These are phyloP conservation scores for Luidia sarsii DNA, from an alignment of 53 echinoderm and acorn worm species.

Conservation along the genomic window DNA sequence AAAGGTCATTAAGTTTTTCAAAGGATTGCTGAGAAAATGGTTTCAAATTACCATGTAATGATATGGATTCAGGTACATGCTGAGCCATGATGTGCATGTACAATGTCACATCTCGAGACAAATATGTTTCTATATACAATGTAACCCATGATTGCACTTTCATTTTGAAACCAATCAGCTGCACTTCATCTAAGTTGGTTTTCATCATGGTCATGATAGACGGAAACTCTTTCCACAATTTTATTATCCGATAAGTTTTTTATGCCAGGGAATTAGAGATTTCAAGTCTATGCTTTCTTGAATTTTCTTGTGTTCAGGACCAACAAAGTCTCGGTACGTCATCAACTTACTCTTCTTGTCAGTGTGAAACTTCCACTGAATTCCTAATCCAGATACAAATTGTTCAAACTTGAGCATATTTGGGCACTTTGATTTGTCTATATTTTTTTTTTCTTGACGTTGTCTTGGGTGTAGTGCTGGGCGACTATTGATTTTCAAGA, in stretches of 20 bases:
- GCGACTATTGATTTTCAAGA: no score
- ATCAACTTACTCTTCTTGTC: conserved; percentile 5
- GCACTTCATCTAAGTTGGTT: neutral
- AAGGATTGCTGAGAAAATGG: conserved; percentile 16
- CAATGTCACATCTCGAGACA: conserved; percentile 9
- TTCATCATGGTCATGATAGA: conserved; percentile 11
- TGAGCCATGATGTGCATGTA: conserved; percentile 17
- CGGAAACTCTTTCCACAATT: neutral
- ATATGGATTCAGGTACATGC: neutral
- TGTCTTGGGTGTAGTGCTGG: no score
- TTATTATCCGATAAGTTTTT: neutral
- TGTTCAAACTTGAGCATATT: conserved; percentile 32
- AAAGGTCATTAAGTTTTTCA: conserved; percentile 3
- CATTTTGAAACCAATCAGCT: neutral
- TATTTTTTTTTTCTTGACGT: conserved; percentile 34
- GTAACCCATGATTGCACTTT: neutral
- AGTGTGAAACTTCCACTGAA: conserved; percentile 7
- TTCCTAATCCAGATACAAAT: neutral
- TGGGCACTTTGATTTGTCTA: conserved; percentile 30
- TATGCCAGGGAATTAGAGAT: neutral
- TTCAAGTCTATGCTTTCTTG: no score
- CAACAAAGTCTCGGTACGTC: neutral
- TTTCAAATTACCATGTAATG: conserved; percentile 2
- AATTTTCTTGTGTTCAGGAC: neutral
- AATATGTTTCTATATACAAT: conserved; percentile 6